Base-by-base conservation (phyloP, 1,140 invertebrate species). In the Leptinotarsa undecemlineata region DNA sequence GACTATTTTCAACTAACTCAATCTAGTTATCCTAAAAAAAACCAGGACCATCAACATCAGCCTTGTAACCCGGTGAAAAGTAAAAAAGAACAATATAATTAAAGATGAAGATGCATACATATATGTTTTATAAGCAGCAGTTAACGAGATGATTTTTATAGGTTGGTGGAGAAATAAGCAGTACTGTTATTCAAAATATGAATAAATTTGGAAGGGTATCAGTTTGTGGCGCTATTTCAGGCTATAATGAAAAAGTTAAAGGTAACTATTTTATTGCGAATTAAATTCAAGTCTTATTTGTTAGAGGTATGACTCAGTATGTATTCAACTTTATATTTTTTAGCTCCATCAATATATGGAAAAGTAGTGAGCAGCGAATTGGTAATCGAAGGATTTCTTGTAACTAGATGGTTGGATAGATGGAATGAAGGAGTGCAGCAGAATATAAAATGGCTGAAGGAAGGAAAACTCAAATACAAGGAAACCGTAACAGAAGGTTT, bases 161-260 rank as follows among this genome's bases (percentile, higher is more conserved):
- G 90, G 90, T 92, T 47, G 91, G 91, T 47, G 91, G 91, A 26
- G 88, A 91, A 81, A 88, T 92, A 57, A 90, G 90, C 74, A 87
- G 85, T 13, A 84, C 79, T 14, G 87, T 92, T 23, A 86, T 91
- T 68, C 85, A 86, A 70, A 85, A 90, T 61, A 92, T 93, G 91
- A 91, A 88, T 57, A 79, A 82, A 20, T 87, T 84, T 76, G 91
- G 91, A 13, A 84, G 91, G 72, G 85, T 92, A 23, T 86, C 91
- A 6, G 87, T 92, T 1, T 92, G 90, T 81, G 91, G 91, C 20
- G 87, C 89, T 15, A 91, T 92, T 80, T 90, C 90, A 71, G 72
- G 67, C 33, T 80, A 76, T 61, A 80, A 78, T 72, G 77, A 78
- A 57, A 57, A 57, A 57, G 51, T 57, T 15, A 57, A 19, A 19